phyloP scores from a whole-genome alignment of 1,140 invertebrate species.

The Conus ventricosus region DNA sequence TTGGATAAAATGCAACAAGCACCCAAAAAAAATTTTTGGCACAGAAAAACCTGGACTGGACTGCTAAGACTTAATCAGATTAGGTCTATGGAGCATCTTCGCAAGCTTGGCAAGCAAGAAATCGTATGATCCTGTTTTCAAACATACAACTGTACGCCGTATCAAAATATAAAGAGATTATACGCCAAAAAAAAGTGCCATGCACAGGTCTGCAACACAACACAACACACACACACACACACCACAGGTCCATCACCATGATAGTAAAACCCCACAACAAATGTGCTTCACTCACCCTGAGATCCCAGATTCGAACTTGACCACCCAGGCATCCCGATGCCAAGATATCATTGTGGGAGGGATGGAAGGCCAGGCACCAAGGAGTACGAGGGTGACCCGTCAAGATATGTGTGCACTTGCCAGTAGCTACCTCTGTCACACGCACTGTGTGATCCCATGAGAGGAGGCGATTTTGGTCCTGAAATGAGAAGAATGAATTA shows the following conservation, averaged over 20 bases:
- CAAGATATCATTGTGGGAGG: slow-evolving; percentile 87
- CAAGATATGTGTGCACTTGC: slow-evolving; percentile 86
- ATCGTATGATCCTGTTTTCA: no score
- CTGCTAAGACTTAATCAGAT: no score
- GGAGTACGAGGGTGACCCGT: slow-evolving; percentile 91
- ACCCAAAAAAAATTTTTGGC: no score
- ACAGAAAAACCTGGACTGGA: no score
- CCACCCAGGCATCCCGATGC: slow-evolving; percentile 92
- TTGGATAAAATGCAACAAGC: no score
- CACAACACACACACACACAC: background rate
- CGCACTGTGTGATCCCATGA: slow-evolving; percentile 95
- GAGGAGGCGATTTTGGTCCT: slow-evolving; percentile 90
- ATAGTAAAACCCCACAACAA: no score
- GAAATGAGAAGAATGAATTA: background rate
- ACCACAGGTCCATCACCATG: background rate
- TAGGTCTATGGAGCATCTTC: no score
- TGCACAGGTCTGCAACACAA: no score
- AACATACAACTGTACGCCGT: no score
- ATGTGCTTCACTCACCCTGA: slow-evolving; percentile 82
- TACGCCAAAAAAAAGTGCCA: no score
- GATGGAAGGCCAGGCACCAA: slow-evolving; percentile 94
- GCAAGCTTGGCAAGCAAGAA: no score
- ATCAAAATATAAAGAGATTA: no score
- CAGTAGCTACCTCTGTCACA: slow-evolving; percentile 86
- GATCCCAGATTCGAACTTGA: slow-evolving; percentile 93